Conservation (phyloP, 2,888 invertebrate species). For the Eristalis tenax region DNA sequence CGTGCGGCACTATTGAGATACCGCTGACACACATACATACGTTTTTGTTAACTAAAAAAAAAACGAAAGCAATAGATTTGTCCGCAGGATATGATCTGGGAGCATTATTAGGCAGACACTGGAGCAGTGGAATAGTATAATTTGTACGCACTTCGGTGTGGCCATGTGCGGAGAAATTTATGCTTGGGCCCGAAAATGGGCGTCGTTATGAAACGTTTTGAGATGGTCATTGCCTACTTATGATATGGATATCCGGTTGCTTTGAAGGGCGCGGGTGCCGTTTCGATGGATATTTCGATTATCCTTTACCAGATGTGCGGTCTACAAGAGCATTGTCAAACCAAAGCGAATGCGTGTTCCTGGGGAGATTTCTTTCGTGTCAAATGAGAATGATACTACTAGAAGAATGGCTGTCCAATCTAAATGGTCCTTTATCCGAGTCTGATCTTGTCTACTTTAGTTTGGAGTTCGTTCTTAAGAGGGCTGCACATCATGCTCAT, state of each 20-base stretch:
- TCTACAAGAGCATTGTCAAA: too few relatives aligned
- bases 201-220: neutral
- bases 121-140: neutral
- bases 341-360: too few relatives aligned
- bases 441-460: too few relatives aligned
- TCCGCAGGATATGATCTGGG: neutral
- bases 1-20: slow-evolving; percentile 23
- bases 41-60: neutral
- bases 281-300: neutral
- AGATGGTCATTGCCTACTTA: neutral
- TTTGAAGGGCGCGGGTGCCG: neutral
- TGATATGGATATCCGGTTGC: neutral
- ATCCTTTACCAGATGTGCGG: neutral
- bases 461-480: too few relatives aligned
- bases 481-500: too few relatives aligned
- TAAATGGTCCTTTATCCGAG: too few relatives aligned
- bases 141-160: neutral
- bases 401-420: too few relatives aligned
- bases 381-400: too few relatives aligned
- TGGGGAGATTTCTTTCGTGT: too few relatives aligned
- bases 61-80: neutral
- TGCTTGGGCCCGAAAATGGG: neutral
- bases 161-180: neutral
- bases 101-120: neutral
- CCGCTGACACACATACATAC: neutral